Percentiles rank a stretch among this genome's conserved stretches.
Conservation (phyloP, 2,113 vertebrate genomes). For the Dasypus novemcinctus region DNA sequence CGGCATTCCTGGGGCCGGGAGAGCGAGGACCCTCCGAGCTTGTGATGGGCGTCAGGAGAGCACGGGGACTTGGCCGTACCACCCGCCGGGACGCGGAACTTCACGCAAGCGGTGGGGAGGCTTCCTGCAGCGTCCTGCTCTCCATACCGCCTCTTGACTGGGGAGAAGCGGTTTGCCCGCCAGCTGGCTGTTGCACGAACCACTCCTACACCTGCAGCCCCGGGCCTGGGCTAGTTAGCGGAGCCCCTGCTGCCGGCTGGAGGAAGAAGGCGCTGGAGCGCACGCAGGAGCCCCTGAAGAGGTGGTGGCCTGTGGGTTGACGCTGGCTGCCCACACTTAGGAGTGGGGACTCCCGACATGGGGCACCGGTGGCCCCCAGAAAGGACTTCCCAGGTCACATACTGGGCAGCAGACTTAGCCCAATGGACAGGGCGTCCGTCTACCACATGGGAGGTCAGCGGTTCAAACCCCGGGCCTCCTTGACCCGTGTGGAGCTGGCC, state of each 20-base stretch:
- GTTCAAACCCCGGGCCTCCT: too few species aligned
- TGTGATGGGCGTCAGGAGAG: too few species aligned
- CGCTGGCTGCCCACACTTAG: neutral
- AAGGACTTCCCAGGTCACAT: neutral
- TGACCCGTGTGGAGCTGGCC: too few species aligned
- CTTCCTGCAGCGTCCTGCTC: neutral
- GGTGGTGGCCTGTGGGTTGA: neutral
- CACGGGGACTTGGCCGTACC: neutral
- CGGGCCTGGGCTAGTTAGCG: neutral
- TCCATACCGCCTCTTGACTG: neutral
- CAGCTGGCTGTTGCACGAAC: too few species aligned
- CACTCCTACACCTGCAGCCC: neutral
- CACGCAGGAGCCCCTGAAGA: fast-evolving
- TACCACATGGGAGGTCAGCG: too few species aligned
- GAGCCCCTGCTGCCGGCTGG: neutral
- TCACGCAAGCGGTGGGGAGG: neutral
- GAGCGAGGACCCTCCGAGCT: neutral
- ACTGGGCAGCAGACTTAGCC: too few species aligned
- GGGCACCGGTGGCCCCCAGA: neutral
- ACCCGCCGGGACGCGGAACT: too few species aligned
- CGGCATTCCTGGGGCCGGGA: neutral
- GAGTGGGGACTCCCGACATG: neutral
- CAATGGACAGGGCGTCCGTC: too few species aligned
- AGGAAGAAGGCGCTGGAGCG: neutral
- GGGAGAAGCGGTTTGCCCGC: neutral